Evolutionary conservation across 2,888 invertebrate species (phyloP).

Genomic region (Tinea trinotella): DNA sequence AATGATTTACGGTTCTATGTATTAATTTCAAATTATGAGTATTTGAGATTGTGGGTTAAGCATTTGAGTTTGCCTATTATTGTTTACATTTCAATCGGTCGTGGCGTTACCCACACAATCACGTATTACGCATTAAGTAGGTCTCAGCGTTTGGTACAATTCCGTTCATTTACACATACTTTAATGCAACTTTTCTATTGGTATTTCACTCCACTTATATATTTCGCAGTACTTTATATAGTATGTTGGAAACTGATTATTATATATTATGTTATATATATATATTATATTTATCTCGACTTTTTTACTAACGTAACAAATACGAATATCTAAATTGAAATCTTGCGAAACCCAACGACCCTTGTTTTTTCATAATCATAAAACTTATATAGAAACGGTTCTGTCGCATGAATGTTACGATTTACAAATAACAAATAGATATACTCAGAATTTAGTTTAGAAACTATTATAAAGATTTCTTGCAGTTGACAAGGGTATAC

Average conservation of each 20-base stretch:
- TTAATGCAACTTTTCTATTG: not conserved
- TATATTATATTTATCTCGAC: no score
- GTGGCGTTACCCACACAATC: conserved; percentile 4
- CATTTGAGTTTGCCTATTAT: not conserved
- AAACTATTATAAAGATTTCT: not conserved
- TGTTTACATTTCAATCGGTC: conserved; percentile 4
- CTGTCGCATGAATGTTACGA: not conserved
- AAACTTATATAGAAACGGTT: not conserved
- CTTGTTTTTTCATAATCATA: not conserved
- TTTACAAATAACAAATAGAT: not conserved
- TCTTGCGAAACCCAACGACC: not conserved
- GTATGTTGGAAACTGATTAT: no score
- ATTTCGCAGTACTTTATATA: no score
- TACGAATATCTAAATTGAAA: not conserved
- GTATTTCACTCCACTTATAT: no score
- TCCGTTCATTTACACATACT: not conserved
- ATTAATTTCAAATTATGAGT: not conserved
- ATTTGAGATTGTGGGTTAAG: not conserved
- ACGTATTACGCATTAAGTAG: not conserved
- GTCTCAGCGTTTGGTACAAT: not conserved
- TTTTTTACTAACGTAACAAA: not conserved
- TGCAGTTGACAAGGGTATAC: not conserved
- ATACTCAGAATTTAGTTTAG: not conserved
- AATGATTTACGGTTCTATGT: not conserved
- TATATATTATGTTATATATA: no score